Conservation (phyloP, 2,113 vertebrate genomes). For the Hemibagrus wyckioides region DNA sequence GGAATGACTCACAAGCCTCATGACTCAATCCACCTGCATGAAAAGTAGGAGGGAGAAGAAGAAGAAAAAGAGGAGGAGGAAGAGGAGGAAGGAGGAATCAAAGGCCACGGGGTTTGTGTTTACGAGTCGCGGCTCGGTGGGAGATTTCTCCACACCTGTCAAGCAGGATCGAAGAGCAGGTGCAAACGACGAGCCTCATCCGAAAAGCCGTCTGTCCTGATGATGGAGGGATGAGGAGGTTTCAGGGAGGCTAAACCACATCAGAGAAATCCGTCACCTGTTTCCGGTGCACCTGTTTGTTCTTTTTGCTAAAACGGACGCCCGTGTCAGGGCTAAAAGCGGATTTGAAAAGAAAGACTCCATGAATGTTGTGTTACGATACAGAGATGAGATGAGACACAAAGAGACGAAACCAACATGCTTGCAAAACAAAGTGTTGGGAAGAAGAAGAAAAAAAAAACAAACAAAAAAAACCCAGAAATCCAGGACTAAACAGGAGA, state of each 20-base stretch:
- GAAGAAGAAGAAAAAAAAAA: neutral
- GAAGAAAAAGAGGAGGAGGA: slow-evolving; percentile 8
- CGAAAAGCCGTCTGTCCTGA: neutral
- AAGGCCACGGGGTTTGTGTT: slow-evolving; percentile 52
- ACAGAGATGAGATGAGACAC: neutral
- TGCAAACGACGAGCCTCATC: slow-evolving; percentile 27
- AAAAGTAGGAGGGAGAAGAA: slow-evolving; percentile 26
- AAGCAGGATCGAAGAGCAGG: slow-evolving; percentile 19
- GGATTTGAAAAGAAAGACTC: slow-evolving; percentile 2
- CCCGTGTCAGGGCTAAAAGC: neutral
- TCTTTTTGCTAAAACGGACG: neutral
- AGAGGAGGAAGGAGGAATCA: slow-evolving; percentile 35
- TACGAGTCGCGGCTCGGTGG: slow-evolving; percentile 28
- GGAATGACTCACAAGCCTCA: slow-evolving; percentile 48
- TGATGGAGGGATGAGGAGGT: slow-evolving; percentile 37
- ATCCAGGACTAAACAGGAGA: slow-evolving; percentile 28
- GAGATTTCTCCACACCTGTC: slow-evolving; percentile 44
- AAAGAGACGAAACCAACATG: neutral
- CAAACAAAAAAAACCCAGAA: neutral
- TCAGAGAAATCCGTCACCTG: slow-evolving; percentile 43
- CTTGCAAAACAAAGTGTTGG: slow-evolving; percentile 14
- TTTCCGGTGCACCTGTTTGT: slow-evolving; percentile 40
- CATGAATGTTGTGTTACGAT: neutral
- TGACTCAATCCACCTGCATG: slow-evolving; percentile 56
- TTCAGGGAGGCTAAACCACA: slow-evolving; percentile 26